Percentiles rank a stretch among this genome's conserved stretches.
Conservation (phyloP, 2,797 vertebrate genomes). For the Lutjanus argentimaculatus region DNA sequence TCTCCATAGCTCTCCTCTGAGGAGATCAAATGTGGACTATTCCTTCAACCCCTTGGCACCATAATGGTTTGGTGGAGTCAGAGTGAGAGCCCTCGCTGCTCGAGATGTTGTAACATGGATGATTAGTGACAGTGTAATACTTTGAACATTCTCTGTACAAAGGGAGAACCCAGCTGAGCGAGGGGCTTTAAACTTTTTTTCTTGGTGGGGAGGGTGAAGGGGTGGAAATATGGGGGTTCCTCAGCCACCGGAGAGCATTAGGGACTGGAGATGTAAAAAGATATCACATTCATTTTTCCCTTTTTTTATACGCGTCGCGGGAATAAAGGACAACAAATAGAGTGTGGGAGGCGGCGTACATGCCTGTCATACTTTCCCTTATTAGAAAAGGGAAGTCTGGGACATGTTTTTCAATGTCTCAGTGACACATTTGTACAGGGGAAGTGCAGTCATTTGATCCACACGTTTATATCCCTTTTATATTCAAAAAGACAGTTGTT, state of each 20-base stretch:
- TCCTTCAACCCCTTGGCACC: conserved; percentile 77
- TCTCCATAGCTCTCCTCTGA: conserved; percentile 78
- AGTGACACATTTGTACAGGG: conserved; percentile 67
- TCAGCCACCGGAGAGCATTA: conserved; percentile 85
- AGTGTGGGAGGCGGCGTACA: conserved; percentile 83
- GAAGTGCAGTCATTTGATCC: conserved; percentile 33
- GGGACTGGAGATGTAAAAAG: conserved; percentile 85
- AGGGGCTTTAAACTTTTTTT: conserved; percentile 83
- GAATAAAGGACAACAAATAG: conserved; percentile 89
- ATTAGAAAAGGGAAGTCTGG: conserved; percentile 73
- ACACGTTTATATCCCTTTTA: neutral
- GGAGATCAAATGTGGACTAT: conserved; percentile 76
- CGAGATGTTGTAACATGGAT: conserved; percentile 79
- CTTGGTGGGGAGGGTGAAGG: conserved; percentile 4
- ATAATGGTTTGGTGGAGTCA: conserved; percentile 78
- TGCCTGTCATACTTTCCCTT: conserved; percentile 83
- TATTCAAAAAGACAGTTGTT: conserved; percentile 6
- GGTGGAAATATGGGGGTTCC: conserved; percentile 74
- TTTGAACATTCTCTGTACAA: conserved; percentile 83
- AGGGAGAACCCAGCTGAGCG: conserved; percentile 87
- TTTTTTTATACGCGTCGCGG: conserved; percentile 81
- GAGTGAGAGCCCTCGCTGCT: conserved; percentile 76
- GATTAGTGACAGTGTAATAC: conserved; percentile 86
- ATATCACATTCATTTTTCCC: conserved; percentile 85
- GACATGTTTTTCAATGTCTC: conserved; percentile 70